These are phyloP conservation scores for Lampris megalopsis DNA, from an alignment of 2,113 vertebrate genomes.

Conservation along the genomic window DNA sequence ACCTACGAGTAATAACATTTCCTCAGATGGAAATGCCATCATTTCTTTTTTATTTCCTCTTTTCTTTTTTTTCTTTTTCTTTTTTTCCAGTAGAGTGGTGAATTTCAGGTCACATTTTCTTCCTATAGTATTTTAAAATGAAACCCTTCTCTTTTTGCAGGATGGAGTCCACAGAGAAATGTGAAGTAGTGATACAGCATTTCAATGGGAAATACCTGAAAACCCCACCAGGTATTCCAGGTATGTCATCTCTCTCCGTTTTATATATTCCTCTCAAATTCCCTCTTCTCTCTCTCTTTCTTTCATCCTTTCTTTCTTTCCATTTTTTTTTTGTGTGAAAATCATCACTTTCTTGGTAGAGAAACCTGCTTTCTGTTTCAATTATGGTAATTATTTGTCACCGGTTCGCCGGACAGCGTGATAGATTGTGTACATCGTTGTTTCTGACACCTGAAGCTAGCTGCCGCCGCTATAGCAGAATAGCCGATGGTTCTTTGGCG, in stretches of 20 bases:
- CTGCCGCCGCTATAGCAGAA: slow-evolving; percentile 36
- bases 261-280: slow-evolving; percentile 28
- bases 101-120: too few relatives aligned
- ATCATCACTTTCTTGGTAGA: slow-evolving; percentile 36
- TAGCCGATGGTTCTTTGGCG: slow-evolving; percentile 43
- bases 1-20: too few relatives aligned
- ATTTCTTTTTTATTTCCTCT: too few relatives aligned
- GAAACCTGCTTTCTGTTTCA: slow-evolving; percentile 56
- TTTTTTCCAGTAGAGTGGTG: too few relatives aligned
- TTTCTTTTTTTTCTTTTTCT: too few relatives aligned
- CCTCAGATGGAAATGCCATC: too few relatives aligned
- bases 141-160: slow-evolving; percentile 49
- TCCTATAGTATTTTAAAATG: slow-evolving; percentile 6
- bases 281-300: neutral
- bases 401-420: slow-evolving; percentile 46
- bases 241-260: slow-evolving; percentile 58
- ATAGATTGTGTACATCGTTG: slow-evolving; percentile 60
- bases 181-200: slow-evolving; percentile 81
- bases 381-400: slow-evolving; percentile 61
- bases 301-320: slow-evolving; percentile 15
- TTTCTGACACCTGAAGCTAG: slow-evolving; percentile 66
- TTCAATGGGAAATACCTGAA: slow-evolving; percentile 83
- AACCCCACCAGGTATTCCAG: slow-evolving; percentile 81
- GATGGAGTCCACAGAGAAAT: slow-evolving; percentile 82
- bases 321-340: slow-evolving; percentile 2